Conservation (phyloP, 2,888 invertebrate genomes). For the Drosophila phalerata region DNA sequence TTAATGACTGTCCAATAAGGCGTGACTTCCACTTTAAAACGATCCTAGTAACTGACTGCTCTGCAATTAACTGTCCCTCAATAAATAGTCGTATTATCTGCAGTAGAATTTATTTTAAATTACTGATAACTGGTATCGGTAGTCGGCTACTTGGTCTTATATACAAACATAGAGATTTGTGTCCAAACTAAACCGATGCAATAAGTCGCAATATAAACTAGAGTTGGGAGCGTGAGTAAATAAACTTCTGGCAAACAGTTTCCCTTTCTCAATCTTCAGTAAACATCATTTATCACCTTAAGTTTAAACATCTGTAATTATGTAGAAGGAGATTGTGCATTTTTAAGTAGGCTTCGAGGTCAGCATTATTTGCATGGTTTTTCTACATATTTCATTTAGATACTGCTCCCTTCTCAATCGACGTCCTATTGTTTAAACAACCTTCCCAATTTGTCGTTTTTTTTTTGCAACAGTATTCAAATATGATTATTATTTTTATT, state of each 20-base stretch:
- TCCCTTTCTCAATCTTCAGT: neutral
- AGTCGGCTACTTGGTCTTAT: slow-evolving; percentile 20
- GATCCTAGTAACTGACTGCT: slow-evolving; percentile 9
- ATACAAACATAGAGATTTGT: slow-evolving; percentile 23
- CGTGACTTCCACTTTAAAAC: slow-evolving; percentile 11
- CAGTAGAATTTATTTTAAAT: slow-evolving; percentile 22
- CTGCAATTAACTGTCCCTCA: slow-evolving; percentile 21
- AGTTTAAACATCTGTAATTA: slow-evolving; percentile 1
- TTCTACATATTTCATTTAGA: neutral
- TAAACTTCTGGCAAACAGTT: neutral
- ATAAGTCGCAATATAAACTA: slow-evolving; percentile 16
- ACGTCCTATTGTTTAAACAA: slow-evolving; percentile 1
- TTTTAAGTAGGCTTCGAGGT: slow-evolving; percentile 7
- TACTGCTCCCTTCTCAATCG: neutral
- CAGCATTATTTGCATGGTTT: neutral
- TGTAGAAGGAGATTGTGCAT: slow-evolving; percentile 1
- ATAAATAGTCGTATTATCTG: slow-evolving; percentile 28
- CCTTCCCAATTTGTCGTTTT: slow-evolving; percentile 15
- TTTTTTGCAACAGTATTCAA: slow-evolving; percentile 16
- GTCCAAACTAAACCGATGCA: slow-evolving; percentile 4
- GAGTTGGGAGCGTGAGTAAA: slow-evolving; percentile 10
- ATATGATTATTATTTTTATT: slow-evolving; percentile 2
- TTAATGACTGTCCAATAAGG: slow-evolving; percentile 11
- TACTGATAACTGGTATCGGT: slow-evolving; percentile 52
- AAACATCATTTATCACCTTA: slow-evolving; percentile 2